Conservation (phyloP, 1,140 invertebrate genomes). For the Leptonema lineaticorne region DNA sequence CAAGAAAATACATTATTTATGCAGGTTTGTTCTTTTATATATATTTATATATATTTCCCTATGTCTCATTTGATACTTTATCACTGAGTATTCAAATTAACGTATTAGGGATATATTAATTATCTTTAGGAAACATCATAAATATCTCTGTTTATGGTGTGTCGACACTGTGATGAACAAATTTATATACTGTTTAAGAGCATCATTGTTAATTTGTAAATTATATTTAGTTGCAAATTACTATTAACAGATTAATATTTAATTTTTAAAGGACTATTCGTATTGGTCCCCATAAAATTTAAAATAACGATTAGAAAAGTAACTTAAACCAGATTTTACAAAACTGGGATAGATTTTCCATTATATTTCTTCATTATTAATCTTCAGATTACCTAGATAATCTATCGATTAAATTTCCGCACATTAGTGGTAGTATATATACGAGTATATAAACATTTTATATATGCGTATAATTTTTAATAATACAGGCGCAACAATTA, state of each 20-base stretch:
- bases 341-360: too few species aligned
- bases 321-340: too few species aligned
- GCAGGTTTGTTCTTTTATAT: conserved; percentile 57
- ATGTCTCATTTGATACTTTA: conserved; percentile 18
- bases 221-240: background rate
- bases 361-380: too few species aligned
- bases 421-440: background rate
- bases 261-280: too few species aligned
- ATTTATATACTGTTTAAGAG: too few species aligned
- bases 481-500: conserved; percentile 58
- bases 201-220: too few species aligned
- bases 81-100: background rate
- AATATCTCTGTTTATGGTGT: conserved; percentile 4
- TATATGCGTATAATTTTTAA: conserved; percentile 7
- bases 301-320: too few species aligned
- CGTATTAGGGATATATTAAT: conserved; percentile 15
- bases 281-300: too few species aligned
- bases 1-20: conserved; percentile 81
- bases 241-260: background rate
- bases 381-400: too few species aligned
- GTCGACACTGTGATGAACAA: conserved; percentile 17
- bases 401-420: background rate
- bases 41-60: background rate
- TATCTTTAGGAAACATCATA: conserved; percentile 20
- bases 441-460: background rate